These are phyloP conservation scores for Melipona bicolor DNA, from an alignment of 2,888 invertebrate species.

Conservation along the genomic window DNA sequence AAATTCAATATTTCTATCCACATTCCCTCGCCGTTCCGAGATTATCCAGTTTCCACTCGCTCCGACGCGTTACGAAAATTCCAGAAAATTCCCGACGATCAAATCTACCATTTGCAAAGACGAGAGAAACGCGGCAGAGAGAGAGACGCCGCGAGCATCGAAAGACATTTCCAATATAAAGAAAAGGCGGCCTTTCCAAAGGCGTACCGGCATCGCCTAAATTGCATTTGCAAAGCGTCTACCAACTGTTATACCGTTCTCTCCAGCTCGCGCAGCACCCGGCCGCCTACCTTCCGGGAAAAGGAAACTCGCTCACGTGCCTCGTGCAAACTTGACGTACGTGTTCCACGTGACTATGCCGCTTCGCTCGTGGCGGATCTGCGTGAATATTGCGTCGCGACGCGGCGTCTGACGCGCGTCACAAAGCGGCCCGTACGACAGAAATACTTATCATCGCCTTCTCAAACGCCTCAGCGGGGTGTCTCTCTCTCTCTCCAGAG, in stretches of 20 bases:
- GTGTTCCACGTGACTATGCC: conserved; percentile 12
- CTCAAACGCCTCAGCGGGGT: background rate
- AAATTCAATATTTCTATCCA: background rate
- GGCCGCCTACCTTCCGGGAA: background rate
- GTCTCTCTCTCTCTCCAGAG: background rate
- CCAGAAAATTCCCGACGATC: background rate
- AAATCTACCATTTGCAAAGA: conserved; percentile 4
- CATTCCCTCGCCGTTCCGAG: background rate
- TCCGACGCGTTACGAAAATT: background rate
- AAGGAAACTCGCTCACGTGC: background rate
- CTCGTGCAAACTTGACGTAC: conserved; percentile 21
- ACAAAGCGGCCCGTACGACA: conserved; percentile 32
- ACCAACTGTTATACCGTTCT: background rate
- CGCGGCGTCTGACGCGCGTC: conserved; percentile 24
- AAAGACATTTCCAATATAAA: background rate
- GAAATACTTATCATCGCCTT: conserved; percentile 49
- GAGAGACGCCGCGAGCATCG: background rate
- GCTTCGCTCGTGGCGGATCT: background rate
- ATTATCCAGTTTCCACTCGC: background rate
- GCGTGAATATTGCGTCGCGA: conserved; percentile 30
- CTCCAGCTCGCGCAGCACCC: background rate
- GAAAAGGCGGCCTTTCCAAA: background rate
- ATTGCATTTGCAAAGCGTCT: conserved; percentile 12
- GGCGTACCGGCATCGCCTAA: background rate
- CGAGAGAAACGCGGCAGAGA: background rate